Conservation (phyloP, 2,888 invertebrate genomes). For the Tanytarsus gracilentus region DNA sequence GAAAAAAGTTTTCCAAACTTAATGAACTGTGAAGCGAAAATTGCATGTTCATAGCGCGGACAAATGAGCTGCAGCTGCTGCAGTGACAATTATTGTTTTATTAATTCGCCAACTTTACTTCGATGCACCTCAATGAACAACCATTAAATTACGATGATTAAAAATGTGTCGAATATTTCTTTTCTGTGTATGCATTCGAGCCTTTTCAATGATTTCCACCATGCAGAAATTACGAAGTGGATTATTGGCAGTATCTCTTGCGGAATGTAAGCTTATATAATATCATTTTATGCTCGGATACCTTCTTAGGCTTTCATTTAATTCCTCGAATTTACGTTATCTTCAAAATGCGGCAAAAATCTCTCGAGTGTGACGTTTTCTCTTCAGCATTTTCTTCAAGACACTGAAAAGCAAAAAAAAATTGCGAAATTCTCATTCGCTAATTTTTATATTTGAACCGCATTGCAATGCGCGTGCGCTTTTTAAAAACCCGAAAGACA, state of each 20-base stretch:
- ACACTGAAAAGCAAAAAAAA: not conserved
- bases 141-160: not conserved
- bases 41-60: not conserved
- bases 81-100: not conserved
- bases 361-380: too few relatives aligned
- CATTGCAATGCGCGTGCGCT: not conserved
- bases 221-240: too few relatives aligned
- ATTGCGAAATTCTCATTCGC: constrained; percentile 5
- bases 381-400: too few relatives aligned
- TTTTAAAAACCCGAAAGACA: not conserved
- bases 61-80: not conserved
- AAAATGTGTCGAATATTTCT: not conserved
- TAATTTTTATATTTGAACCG: not conserved
- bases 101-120: too few relatives aligned
- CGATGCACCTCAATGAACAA: too few relatives aligned
- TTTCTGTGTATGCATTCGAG: too few relatives aligned
- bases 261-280: not conserved
- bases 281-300: constrained; percentile 1
- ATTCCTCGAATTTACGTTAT: constrained; percentile 5
- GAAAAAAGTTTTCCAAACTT: not conserved
- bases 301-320: constrained; percentile 12
- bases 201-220: too few relatives aligned
- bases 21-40: not conserved
- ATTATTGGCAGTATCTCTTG: too few relatives aligned
- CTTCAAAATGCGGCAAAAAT: too few relatives aligned